A percentile compares a stretch with the other conserved stretches of the same genome.
Conservation (phyloP, 2,113 vertebrate genomes). For the Oreochromis aureus region DNA sequence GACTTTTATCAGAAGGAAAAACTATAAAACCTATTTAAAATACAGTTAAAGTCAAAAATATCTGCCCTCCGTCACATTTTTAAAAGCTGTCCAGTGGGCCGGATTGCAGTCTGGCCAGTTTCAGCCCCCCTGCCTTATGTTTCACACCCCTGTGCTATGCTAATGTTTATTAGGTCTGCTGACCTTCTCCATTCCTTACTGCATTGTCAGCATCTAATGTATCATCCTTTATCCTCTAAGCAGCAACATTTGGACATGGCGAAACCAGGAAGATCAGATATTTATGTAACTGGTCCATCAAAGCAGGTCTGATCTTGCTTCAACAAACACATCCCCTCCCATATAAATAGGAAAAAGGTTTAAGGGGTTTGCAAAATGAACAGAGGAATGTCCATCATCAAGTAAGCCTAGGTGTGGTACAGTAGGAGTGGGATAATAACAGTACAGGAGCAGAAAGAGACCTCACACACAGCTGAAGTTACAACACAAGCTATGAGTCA, state of each 20-base stretch:
- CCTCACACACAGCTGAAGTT: background rate
- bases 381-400: background rate
- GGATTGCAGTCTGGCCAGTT: accelerated
- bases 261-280: background rate
- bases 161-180: background rate
- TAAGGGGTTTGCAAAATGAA: background rate
- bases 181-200: background rate
- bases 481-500: background rate
- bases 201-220: background rate
- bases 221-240: background rate
- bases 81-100: background rate
- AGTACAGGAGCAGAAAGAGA: background rate
- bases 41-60: background rate
- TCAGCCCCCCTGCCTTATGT: background rate
- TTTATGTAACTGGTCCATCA: background rate
- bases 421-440: background rate
- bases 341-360: background rate
- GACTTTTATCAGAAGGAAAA: background rate
- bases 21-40: background rate
- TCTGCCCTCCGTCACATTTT: background rate
- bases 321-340: background rate
- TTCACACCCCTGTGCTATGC: background rate
- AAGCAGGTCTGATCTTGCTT: background rate
- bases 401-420: background rate
- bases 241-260: background rate